These are phyloP conservation scores for Euura lappo DNA, from an alignment of 1,140 invertebrate genomes.

Conservation along the genomic window DNA sequence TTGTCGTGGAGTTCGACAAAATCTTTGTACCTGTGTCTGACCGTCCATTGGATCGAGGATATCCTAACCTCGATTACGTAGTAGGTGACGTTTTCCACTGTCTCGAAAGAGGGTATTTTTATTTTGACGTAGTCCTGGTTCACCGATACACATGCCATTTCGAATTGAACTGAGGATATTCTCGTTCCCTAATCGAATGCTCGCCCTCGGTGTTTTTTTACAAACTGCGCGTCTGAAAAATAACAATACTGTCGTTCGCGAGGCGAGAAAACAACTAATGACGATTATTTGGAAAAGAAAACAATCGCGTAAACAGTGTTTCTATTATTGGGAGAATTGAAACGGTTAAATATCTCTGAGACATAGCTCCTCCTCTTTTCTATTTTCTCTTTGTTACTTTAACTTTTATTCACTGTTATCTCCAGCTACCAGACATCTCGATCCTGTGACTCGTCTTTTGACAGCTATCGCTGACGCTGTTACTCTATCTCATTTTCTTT, in stretches of 20 bases:
- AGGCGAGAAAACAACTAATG: too few species aligned
- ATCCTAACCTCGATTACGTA: slow-evolving; percentile 75
- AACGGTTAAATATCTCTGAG: too few species aligned
- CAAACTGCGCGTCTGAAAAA: too few species aligned
- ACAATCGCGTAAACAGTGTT: too few species aligned
- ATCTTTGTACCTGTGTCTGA: slow-evolving; percentile 84
- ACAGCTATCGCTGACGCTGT: background rate
- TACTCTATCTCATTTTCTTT: background rate
- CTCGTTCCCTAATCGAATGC: too few species aligned
- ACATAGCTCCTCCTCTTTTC: background rate
- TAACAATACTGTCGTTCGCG: too few species aligned
- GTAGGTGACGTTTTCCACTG: slow-evolving; percentile 66
- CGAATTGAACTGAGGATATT: background rate
- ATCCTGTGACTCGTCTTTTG: background rate
- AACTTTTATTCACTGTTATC: background rate
- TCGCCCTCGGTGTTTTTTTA: too few species aligned
- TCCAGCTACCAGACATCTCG: background rate
- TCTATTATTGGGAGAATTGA: too few species aligned
- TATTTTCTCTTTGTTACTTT: background rate
- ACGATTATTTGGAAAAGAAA: too few species aligned
- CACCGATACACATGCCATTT: slow-evolving; percentile 70
- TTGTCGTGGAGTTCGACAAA: slow-evolving; percentile 88
- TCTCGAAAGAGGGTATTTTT: slow-evolving; percentile 64
- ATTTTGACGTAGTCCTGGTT: slow-evolving; percentile 66
- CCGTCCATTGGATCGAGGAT: slow-evolving; percentile 77